These are phyloP conservation scores for Bellardia bayeri DNA, from an alignment of 2,888 invertebrate species.

Conservation along the genomic window DNA sequence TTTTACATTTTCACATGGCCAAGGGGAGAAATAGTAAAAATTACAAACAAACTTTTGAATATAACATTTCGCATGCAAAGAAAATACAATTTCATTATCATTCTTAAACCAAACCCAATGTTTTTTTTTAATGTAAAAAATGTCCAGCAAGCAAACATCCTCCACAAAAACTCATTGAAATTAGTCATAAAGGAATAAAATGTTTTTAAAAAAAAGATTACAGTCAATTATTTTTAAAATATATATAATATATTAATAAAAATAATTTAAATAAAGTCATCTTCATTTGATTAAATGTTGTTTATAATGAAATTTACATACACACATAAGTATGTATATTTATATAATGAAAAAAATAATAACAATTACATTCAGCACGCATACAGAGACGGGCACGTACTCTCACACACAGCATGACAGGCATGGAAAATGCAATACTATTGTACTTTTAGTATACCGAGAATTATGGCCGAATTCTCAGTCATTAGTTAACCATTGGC, in stretches of 20 bases:
- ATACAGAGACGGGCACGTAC: not conserved
- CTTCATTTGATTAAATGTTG: not conserved
- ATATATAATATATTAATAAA: not conserved
- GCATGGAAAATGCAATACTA: too few species aligned
- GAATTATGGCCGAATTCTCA: too few species aligned
- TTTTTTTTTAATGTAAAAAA: too few species aligned
- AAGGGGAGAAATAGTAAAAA: constrained; percentile 3
- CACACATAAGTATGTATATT: not conserved
- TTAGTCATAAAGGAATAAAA: constrained; percentile 19
- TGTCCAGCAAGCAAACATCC: too few species aligned
- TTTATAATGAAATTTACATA: not conserved
- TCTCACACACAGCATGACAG: too few species aligned
- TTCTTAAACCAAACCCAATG: too few species aligned
- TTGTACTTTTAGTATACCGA: too few species aligned
- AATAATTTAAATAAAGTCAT: constrained; percentile 3
- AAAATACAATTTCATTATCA: not conserved
- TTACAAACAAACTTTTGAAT: not conserved
- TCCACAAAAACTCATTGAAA: not conserved
- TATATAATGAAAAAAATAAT: not conserved
- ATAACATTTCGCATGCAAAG: constrained; percentile 8
- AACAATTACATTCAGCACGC: not conserved
- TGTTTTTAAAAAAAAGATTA: not conserved
- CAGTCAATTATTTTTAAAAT: not conserved
- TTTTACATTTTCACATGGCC: not conserved
- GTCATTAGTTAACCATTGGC: too few species aligned